Evolutionary conservation across 1,140 invertebrate species (phyloP), one percentile per base, ranked within the genome.

Genomic region (Papilio polyxenes): DNA sequence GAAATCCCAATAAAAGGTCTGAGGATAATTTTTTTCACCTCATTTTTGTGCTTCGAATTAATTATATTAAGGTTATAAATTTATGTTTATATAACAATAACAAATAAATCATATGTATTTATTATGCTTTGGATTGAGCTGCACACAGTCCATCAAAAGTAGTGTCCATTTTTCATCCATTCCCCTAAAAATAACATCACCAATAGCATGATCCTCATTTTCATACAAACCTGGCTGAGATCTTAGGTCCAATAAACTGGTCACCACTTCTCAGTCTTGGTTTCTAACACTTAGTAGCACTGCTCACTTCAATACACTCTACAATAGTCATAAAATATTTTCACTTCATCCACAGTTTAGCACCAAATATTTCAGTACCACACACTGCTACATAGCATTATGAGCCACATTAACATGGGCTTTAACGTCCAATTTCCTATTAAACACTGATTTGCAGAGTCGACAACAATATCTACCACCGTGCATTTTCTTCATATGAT

Each of bases 391-490:
- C 85, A 92, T 90, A n/a, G 87, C 82, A 82, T 85, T 90, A 84
- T 94, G 92, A 6, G 85, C 87, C n/a, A 85, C 87, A 83, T 87
- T 90, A 20, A 91, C 87, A 87, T 94, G 92, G 8, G 83, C 81
- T 85, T 89, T 92, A 53, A 94, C 84, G 75, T 88, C 88, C 78
- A 82, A 72, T 77, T 91, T 90, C 44, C 81, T 91, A 65, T 84
- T 72, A 81, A 91, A 87, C 0, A 90, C 87, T 10, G 82, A 86
- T 85, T 90, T 92, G 79, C 93, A 94, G 2, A 92, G 84, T 31
- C 89, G 85, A 80, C 93, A 94, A 23, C 86, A 89, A 77, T 88
- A 93, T 81, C 76, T 89, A 20, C 93, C 93, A 6, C 92, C 92
- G 62, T 94, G 93, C 17, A 83, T 84, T 2, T 87, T 82, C 56